Evolutionary conservation across 1,140 invertebrate species (phyloP), one percentile per base, ranked within the genome.

Genomic region (Nixonia krombeini): DNA sequence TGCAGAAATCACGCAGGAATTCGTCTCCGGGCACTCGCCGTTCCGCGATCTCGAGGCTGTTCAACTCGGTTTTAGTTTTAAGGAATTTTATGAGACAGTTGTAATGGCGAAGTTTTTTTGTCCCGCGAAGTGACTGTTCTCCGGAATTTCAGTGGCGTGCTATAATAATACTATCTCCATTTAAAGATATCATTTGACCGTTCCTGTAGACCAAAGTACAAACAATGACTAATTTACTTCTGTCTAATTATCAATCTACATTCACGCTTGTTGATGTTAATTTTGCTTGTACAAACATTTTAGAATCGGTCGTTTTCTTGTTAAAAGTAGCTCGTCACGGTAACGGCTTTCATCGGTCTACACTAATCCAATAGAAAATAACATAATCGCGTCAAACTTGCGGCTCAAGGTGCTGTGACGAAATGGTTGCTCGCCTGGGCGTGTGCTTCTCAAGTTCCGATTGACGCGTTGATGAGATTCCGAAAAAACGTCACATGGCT

Each of bases 381-480:
- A 59, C 46, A 59, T 59, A 51, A 56, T 56, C 55, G 38, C 29
- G 45, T 31, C 38, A 7, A 45, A 44, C 42, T 42, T 16, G 7
- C 37, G 41, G 29, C 45, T 58, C 50, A 58, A 49, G 28, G 46
- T 18, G 31, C 47, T 59, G 58, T 62, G 50, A 62, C 49, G 50
- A 51, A 63, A 63, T 56, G 46, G 59, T 35, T 45, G 31, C 56
- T 64, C 50, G 56, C 59, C 45, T 64, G 50, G 50, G 50, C 49
- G 58, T 55, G 50, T 50, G 45, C 45, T 55, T 44, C 59, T 63
- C 59, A 55, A 35, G 38, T 63, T 55, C 59, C 55, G 51, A 63
- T 51, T 55, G 59, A 63, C 55, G 50, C 50, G 50, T 44, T 38
- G 59, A 63, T 63, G 51, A 63, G 55, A 63, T 55, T 55, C 55